Base-by-base conservation (phyloP, 2,797 vertebrate genomes). In the Oreochromis grahami region DNA sequence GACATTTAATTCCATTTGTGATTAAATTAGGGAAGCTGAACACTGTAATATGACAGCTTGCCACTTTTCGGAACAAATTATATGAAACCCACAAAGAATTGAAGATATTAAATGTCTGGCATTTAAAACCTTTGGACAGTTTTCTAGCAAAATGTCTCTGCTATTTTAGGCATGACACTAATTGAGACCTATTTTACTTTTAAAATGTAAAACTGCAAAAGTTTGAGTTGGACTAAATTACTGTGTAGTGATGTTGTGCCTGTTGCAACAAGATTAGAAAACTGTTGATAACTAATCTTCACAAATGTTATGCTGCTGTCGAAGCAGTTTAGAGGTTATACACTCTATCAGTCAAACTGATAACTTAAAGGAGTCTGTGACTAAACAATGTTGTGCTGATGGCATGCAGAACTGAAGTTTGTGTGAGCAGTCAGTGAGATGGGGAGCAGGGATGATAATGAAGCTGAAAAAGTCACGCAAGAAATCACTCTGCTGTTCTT, bases 301-400 rank as follows among this genome's bases (percentile, higher is more conserved):
- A 70, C 8, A 26, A 43, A 70, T 43, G 8, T 70, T 43, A 26
- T 15, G 14, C 5, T 70, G 38, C 38, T 43, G 5, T 68, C 12
- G 13, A 43, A 45, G 53, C 2, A n/a, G 17, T 15, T 56, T 77
- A 41, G 43, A 48, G 50, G 29, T 5, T 19, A 77, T 10, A 52
- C 8, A 36, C 52, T 76, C 2, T 4, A 5, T 65, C 76, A 29
- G 36, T 85, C 32, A 51, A 56, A 68, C 70, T 76, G 56, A 79
- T 63, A 36, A 41, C 85, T 86, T 41, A 3, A 80, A 38, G 82
- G 58, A 36, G 58, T 60, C 79, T 52, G 6, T 88, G 77, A 70
- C 82, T 74, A 80, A 84, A 91, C 79, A 86, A 77, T 14, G 32
- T 74, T 53, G 58, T 77, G 79, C 50, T 26, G 50, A 65, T 2